Percentiles rank a stretch among this genome's conserved stretches.
phyloP scores from a whole-genome alignment of 2,113 vertebrate species.

The Cettia cetti region DNA sequence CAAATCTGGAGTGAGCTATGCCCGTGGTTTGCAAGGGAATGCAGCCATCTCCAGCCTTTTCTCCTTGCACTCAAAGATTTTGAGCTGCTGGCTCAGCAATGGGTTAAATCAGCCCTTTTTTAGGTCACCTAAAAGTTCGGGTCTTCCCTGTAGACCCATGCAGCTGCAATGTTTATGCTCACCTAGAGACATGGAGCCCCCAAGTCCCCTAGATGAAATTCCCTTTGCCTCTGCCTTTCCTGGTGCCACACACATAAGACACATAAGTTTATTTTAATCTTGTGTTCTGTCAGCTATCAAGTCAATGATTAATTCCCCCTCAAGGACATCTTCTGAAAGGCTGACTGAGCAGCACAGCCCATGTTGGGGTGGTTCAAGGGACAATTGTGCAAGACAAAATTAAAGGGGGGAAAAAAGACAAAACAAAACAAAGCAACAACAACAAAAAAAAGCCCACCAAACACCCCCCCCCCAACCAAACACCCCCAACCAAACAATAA shows the following conservation, averaged over 20 bases:
- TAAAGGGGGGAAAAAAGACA: neutral
- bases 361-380: neutral
- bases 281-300: neutral
- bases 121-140: neutral
- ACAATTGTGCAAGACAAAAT: neutral
- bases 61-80: neutral
- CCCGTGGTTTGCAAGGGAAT: neutral
- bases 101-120: neutral
- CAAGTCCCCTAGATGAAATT: neutral
- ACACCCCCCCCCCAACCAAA: neutral
- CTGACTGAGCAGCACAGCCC: accelerated
- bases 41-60: neutral
- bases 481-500: neutral
- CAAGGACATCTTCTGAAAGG: neutral
- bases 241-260: neutral
- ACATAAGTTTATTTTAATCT: neutral
- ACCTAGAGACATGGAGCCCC: neutral
- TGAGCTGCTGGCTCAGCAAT: neutral
- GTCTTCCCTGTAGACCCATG: accelerated
- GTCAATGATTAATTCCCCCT: constrained; percentile 24
- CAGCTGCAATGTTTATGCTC: neutral
- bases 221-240: neutral
- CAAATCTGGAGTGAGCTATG: neutral
- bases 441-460: no score
- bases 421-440: neutral